Base-by-base conservation (phyloP, 2,888 invertebrate species). In the Microctonus hyperodae region DNA sequence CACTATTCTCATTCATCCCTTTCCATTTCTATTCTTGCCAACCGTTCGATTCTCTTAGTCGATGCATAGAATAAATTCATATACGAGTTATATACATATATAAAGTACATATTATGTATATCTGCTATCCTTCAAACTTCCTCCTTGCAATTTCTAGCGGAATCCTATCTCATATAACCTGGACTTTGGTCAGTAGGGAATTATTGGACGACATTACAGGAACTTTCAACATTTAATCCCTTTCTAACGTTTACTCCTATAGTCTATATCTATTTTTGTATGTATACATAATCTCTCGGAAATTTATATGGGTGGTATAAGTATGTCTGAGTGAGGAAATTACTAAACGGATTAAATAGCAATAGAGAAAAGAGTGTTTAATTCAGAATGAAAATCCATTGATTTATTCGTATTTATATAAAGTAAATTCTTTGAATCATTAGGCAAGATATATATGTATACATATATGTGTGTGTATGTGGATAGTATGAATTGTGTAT, bases 101-200 rank as follows among this genome's bases (percentile, higher is more conserved):
- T 51, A 25, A 51, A 51, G 23, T 20, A 20, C 16, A 44, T 16
- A 44, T 44, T 44, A 44, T 44, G 51, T 23, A 22, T 22, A 51
- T 51, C 23, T 23, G 11, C 16, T 22, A 16, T 44, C 44, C 16
- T n/a, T 44, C 35, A 33, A 22, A 13, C 16, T 20, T n/a, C 37
- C 51, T 51, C 51, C 9, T 9, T 37, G 57, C 57, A 20, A 57
- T 35, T 33, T 35, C 33, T 16, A 28, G n/a, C 1, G 22, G 20
- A 57, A 35, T 57, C 35, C 57, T 35, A 57, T 31, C n/a, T 55
- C 16, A 28, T 10, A 28, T 10, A 28, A 25, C 57, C 22, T 57
- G 20, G 37, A 37, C 35, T 22, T 22, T 33, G 57, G 57, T 37
- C 23, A 37, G 57, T 57, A 10, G 57, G 22, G 22, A 35, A 57